phyloP scores from a whole-genome alignment of 2,113 vertebrate species.

The Xenus cinereus region DNA sequence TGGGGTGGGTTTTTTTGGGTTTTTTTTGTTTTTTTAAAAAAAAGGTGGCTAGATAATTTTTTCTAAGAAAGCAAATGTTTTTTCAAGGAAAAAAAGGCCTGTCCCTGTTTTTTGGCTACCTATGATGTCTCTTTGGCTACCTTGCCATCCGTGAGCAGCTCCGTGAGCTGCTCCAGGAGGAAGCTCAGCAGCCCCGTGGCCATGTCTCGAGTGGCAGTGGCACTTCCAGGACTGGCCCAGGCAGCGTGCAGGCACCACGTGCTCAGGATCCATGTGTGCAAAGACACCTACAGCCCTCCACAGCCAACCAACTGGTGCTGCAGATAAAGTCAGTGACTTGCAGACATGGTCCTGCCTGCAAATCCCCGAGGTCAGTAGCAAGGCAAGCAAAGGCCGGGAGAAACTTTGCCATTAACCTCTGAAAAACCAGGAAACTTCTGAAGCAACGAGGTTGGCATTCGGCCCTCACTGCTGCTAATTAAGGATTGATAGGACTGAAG shows the following conservation, averaged over 20 bases:
- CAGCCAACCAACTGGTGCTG: not conserved
- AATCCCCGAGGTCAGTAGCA: not conserved
- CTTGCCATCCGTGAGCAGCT: not conserved
- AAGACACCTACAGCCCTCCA: not conserved
- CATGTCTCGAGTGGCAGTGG: not conserved
- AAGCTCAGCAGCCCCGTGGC: not conserved
- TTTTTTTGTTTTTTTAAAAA: not conserved
- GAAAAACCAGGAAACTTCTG: not conserved
- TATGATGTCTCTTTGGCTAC: not conserved
- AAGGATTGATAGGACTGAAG: not conserved
- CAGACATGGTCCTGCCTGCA: fast-evolving
- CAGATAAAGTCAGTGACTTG: not conserved
- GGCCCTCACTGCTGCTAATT: not conserved
- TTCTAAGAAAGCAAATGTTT: not conserved
- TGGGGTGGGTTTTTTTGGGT: not conserved
- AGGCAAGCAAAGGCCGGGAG: not conserved
- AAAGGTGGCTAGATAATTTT: not conserved
- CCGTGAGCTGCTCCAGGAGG: not conserved
- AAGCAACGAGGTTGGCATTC: not conserved
- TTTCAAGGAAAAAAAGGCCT: not conserved
- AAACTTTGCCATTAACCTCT: not conserved
- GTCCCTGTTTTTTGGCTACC: not conserved
- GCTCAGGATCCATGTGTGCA: fast-evolving
- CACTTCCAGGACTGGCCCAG: not conserved
- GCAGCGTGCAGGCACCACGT: fast-evolving